Evolutionary conservation across 2,113 vertebrate genomes (phyloP).

Genomic region (Bubalus kerabau): DNA sequence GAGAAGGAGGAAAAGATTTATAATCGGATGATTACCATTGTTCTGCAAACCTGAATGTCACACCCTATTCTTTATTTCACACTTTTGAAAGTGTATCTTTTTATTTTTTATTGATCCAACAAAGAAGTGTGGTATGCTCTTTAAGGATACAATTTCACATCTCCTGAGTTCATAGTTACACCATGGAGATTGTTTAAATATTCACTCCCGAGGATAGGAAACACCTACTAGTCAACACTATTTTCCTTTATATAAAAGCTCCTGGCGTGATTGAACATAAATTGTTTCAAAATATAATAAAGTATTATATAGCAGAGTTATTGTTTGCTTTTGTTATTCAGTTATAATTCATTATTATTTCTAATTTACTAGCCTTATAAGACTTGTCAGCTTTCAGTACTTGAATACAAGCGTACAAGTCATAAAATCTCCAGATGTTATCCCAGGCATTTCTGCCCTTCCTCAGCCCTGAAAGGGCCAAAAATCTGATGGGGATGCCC

Average conservation of each 20-base stretch:
- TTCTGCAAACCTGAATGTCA: not conserved
- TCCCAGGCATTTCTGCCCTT: not conserved
- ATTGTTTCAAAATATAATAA: not conserved
- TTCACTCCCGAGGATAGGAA: not conserved
- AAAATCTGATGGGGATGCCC: not conserved
- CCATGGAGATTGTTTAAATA: not conserved
- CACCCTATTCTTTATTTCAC: not conserved
- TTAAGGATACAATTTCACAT: not conserved
- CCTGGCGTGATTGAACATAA: not conserved
- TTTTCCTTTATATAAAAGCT: not conserved
- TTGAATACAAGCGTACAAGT: not conserved
- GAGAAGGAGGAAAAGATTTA: not conserved
- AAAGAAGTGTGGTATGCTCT: not conserved
- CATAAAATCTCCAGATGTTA: not conserved
- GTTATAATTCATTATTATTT: not conserved
- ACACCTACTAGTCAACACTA: not conserved
- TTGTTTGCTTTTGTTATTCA: not conserved
- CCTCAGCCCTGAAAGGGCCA: not conserved
- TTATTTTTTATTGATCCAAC: not conserved
- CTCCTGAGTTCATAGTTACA: not conserved
- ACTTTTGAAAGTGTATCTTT: not conserved
- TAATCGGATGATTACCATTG: not conserved
- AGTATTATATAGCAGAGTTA: not conserved
- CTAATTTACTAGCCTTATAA: not conserved
- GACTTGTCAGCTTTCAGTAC: not conserved